phyloP scores from a whole-genome alignment of 2,113 vertebrate genomes.

The Ptilorrhoa leucosticta region DNA sequence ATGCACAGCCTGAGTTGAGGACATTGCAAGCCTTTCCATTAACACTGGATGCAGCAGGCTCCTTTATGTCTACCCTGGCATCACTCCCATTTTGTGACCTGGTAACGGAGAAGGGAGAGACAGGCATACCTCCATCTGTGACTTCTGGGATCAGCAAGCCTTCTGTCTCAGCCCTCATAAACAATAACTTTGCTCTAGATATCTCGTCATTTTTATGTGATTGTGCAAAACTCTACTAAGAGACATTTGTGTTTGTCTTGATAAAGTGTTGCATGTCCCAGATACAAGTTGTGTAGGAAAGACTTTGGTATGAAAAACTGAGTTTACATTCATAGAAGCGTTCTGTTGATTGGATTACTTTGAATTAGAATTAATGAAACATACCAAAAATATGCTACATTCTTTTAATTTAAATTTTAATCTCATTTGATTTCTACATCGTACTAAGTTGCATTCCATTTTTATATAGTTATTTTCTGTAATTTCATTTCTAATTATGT shows the following conservation, averaged over 20 bases:
- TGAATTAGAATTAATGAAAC: not conserved
- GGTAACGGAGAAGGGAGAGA: not conserved
- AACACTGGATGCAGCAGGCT: not conserved
- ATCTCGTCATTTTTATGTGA: not conserved
- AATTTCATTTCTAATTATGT: not conserved
- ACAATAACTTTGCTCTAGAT: not conserved
- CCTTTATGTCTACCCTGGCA: not conserved
- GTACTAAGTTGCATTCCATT: not conserved
- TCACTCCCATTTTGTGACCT: not conserved
- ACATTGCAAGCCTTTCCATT: not conserved
- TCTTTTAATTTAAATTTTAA: not conserved
- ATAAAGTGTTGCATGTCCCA: not conserved
- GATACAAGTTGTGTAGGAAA: not conserved
- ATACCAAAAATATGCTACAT: not conserved
- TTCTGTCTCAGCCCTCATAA: not conserved
- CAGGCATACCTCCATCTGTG: accelerated
- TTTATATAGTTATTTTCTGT: not conserved
- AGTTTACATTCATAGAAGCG: not conserved
- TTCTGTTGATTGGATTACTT: not conserved
- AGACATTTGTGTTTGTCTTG: not conserved
- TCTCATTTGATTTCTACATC: not conserved
- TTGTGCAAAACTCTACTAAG: not conserved
- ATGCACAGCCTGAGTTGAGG: not conserved
- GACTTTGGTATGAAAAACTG: not conserved
- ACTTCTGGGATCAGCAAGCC: not conserved